Conservation (phyloP, 64 coral and sea anemone genomes). For the Pocillopora verrucosa region DNA sequence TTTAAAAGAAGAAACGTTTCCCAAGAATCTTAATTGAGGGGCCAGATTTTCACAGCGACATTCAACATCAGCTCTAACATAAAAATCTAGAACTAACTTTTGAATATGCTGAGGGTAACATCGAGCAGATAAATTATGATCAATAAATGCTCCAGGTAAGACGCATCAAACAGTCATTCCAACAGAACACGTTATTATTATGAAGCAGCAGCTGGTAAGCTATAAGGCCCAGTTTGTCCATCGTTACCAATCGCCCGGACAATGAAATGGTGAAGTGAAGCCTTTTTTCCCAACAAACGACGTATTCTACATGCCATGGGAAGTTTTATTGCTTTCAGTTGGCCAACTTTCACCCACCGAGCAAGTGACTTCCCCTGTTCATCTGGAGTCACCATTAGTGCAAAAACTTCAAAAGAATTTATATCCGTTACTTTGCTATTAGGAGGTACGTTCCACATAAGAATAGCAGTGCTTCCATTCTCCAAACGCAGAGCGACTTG, state of each 20-base stretch:
- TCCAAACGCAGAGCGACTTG: not conserved
- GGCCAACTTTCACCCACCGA: not conserved
- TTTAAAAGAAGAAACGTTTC: no score
- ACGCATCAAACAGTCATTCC: not conserved
- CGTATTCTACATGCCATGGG: slow-evolving; percentile 38
- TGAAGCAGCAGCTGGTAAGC: not conserved
- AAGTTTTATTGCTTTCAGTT: slow-evolving; percentile 9
- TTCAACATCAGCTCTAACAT: no score
- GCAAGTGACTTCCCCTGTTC: not conserved
- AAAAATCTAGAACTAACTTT: no score
- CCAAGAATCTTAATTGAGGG: no score
- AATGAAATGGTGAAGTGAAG: not conserved
- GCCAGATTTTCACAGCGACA: no score
- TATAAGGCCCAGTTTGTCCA: not conserved
- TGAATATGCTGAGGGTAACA: no score
- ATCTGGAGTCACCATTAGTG: not conserved
- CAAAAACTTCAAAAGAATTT: not conserved
- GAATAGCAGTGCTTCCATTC: not conserved
- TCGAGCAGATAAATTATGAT: no score
- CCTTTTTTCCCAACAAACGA: not conserved
- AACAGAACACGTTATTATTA: not conserved
- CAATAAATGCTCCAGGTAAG: not conserved
- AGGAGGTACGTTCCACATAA: slow-evolving; percentile 14
- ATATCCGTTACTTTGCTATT: not conserved
- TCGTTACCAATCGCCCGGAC: slow-evolving; percentile 1